Evolutionary conservation across 2,888 invertebrate species (phyloP), one percentile per base, ranked within the genome.

Genomic region (Athalia rosae): DNA sequence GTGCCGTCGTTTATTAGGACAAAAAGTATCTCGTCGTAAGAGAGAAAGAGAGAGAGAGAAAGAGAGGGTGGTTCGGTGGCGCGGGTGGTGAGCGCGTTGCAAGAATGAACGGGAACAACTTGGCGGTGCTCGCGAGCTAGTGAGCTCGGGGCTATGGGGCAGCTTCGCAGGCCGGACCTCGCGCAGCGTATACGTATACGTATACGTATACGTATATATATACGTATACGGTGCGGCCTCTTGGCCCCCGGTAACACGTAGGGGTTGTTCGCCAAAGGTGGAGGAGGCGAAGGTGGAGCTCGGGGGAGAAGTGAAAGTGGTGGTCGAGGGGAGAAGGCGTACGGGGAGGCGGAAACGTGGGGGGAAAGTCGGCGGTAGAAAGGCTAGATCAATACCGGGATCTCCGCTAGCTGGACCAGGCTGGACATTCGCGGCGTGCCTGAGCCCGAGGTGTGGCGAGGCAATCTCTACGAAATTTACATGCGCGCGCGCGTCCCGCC

Each of bases 321-420:
- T 59, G 59, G 47, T 11, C 48, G 53, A 62, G 62, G 61, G 62
- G 74, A 47, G 62, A 56, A 61, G 28, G 15, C n/a, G 61, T 15
- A 13, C n/a, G 61, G 13, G 15, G 9, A 15, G 28, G 61, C 61
- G 13, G 28, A 13, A 15, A 28, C 15, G 61, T 28, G 61, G 61
- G 59, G 74, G 61, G 62, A 50, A 59, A 59, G 74, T 74, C 62
- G 74, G 61, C 62, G 9, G 74, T 61, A 74, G 74, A 47, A 62
- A 84, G 83, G 82, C 88, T 87, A 89, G 89, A 89, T 89, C 89
- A 89, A 89, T 89, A 89, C 89, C 89, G 88, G 89, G 87, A 89
- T 89, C 88, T 89, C 87, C 86, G 85, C 76, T 84, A 85, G 87
- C 89, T 87, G 89, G 89, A 89, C 89, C 88, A 88, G 84, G 86